phyloP scores from a whole-genome alignment of 2,113 vertebrate genomes.

The Lathamus discolor region DNA sequence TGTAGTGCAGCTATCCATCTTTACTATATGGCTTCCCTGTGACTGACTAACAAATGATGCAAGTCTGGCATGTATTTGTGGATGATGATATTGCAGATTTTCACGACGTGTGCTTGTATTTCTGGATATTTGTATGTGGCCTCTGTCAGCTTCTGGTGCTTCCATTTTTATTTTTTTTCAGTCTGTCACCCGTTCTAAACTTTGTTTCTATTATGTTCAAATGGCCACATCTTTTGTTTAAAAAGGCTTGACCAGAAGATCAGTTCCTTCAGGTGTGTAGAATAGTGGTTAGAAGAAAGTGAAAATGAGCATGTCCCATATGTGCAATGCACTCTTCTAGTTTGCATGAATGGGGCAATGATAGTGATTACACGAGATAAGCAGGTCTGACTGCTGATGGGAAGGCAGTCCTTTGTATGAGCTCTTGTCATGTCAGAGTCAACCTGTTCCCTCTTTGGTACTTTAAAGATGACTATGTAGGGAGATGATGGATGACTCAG shows the following conservation, averaged over 20 bases:
- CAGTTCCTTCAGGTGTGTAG: neutral
- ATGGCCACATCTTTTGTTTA: neutral
- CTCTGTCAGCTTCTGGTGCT: neutral
- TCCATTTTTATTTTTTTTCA: neutral
- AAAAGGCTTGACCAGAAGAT: neutral
- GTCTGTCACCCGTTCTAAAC: neutral
- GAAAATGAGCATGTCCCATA: neutral
- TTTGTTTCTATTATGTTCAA: neutral
- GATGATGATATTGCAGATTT: neutral
- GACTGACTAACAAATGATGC: neutral
- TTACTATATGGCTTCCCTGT: neutral
- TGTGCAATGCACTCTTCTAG: neutral
- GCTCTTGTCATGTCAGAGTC: neutral
- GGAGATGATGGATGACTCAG: neutral
- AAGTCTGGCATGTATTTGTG: too few relatives aligned
- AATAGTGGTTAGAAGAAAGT: neutral
- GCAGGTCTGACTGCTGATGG: neutral
- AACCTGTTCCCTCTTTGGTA: neutral
- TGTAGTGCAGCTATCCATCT: neutral
- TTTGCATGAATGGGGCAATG: neutral
- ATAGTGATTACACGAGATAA: neutral
- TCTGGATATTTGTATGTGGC: neutral
- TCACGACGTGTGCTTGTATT: neutral
- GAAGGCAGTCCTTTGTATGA: neutral
- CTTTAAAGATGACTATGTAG: neutral